Evolutionary conservation across 2,113 vertebrate genomes (phyloP).

Genomic region (Lonchura striata): DNA sequence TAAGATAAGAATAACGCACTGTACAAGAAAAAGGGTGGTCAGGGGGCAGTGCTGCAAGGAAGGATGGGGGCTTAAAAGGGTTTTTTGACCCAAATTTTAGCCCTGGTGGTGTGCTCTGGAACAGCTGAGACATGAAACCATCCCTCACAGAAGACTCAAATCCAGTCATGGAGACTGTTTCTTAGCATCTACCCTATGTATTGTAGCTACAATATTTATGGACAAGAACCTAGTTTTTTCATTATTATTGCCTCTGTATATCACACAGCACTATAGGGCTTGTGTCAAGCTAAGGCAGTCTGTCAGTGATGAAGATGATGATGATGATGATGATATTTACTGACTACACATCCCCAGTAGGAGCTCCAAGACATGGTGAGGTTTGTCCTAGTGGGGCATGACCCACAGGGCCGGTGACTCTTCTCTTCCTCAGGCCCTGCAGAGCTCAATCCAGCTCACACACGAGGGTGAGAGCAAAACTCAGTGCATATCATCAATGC

Average conservation of each 20-base stretch:
- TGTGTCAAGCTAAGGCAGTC: neutral
- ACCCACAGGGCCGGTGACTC: neutral
- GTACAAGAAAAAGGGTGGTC: neutral
- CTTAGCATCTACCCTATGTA: neutral
- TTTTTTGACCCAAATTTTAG: neutral
- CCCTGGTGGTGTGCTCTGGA: neutral
- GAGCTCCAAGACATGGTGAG: neutral
- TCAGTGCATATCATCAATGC: rapidly evolving
- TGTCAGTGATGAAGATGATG: neutral
- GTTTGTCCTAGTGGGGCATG: neutral
- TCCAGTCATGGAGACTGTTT: neutral
- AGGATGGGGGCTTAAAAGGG: neutral
- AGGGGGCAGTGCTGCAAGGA: neutral
- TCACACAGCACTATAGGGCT: neutral
- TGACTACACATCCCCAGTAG: neutral
- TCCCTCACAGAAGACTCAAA: neutral
- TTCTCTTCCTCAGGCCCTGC: neutral
- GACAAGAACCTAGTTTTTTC: neutral
- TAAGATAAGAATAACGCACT: neutral
- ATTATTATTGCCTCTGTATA: neutral
- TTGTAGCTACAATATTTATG: neutral
- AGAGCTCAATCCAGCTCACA: neutral
- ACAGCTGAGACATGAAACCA: neutral
- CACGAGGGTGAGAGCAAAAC: neutral
- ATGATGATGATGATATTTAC: neutral